Base-by-base conservation (phyloP, 2,888 invertebrate species). In the Acronicta leporina region DNA sequence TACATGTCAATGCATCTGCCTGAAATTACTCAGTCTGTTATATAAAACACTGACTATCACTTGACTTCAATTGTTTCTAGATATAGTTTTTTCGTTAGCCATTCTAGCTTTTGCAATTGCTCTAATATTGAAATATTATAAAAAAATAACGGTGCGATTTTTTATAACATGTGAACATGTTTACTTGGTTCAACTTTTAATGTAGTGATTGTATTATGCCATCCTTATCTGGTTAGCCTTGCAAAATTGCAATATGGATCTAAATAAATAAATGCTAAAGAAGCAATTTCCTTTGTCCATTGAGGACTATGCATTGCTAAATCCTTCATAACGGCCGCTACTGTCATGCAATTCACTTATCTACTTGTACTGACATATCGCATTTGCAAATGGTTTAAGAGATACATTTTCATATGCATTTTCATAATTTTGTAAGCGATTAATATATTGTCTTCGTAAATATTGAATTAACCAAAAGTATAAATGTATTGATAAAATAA, bases 401-500 rank as follows among this genome's bases (percentile, higher is more conserved):
- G 2, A 27, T 35, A 51, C 8, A 51, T 55, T 51, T 45, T 42
- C 20, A 59, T 51, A 41, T 62, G 57, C 59, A 67, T 62, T 61
- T 63, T 53, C 59, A 14, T 47, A 59, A 52, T 58, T 15, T 44
- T 56, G 47, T 44, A 38, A 43, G 59, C 20, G 50, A 47, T 16
- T 14, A 45, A 53, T 33, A 62, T 61, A 51, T 68, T 60, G 44
- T 63, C 42, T 33, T 43, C 52, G 10, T 30, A 49, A 54, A 42
- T 55, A 41, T 48, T 15, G 53, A 35, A 54, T 68, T 64, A 68
- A 63, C 56, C 69, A 69, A 58, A 66, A 68, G 54, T 68, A 69
- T 57, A 69, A 68, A 61, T 61, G 54, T 62, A 66, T 64, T 63
- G 63, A 71, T 70, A 68, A 68, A 68, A 74, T 75, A 79, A 76